Evolutionary conservation across 1,140 invertebrate genomes (phyloP).

Genomic region (Mactra quadrangularis): DNA sequence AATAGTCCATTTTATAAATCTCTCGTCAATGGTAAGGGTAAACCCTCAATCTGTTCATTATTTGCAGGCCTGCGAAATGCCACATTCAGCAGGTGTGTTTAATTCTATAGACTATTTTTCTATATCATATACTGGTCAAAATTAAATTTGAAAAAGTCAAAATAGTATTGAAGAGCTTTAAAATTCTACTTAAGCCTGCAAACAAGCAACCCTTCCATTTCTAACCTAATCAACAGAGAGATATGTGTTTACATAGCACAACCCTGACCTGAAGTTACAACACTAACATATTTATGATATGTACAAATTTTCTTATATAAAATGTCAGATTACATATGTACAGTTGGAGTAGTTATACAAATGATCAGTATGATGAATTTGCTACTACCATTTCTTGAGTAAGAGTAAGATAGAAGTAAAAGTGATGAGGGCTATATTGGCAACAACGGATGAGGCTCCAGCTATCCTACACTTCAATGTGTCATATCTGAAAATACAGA

Average conservation of each 20-base stretch:
- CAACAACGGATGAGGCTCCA: slow-evolving; percentile 85
- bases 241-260: background rate
- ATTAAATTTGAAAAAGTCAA: no score
- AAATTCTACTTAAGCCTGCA: no score
- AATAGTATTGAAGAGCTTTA: no score
- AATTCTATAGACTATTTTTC: no score
- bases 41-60: no score
- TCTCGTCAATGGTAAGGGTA: no score
- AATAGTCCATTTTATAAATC: no score
- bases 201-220: no score
- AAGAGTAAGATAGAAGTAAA: slow-evolving; percentile 15
- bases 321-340: slow-evolving; percentile 14
- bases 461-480: slow-evolving; percentile 93
- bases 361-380: background rate
- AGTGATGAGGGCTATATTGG: slow-evolving; percentile 70
- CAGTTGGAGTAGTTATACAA: background rate
- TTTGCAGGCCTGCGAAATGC: no score
- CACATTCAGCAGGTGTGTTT: no score
- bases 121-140: no score
- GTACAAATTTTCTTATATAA: background rate
- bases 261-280: background rate
- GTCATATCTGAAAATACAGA: slow-evolving; percentile 86
- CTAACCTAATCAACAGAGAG: no score
- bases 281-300: background rate
- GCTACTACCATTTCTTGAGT: slow-evolving; percentile 11